A percentile compares a stretch with the other conserved stretches of the same genome.
These are phyloP conservation scores for Stenurella melanura DNA, from an alignment of 2,888 invertebrate species.

Conservation along the genomic window DNA sequence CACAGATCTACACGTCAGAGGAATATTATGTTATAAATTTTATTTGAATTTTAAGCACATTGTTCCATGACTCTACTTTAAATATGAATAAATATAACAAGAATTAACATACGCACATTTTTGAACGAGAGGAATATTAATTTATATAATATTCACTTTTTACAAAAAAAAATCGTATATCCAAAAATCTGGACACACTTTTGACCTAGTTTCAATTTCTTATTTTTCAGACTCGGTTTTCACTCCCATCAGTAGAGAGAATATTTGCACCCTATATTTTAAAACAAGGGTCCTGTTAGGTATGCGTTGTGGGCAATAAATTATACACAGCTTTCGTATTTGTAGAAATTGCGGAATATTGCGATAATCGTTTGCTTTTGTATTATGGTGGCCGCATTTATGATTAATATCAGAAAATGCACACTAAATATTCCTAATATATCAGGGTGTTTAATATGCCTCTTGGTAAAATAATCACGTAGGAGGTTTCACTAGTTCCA, in stretches of 20 bases:
- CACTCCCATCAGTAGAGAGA: neutral
- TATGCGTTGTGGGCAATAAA: neutral
- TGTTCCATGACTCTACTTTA: no score
- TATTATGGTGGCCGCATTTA: conserved; percentile 6
- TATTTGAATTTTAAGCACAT: no score
- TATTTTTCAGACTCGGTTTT: neutral
- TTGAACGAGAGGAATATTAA: no score
- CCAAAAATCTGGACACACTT: no score
- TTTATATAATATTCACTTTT: no score
- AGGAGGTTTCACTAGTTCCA: neutral
- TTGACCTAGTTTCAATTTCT: neutral
- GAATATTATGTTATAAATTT: no score
- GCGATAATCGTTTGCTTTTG: neutral
- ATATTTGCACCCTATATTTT: neutral
- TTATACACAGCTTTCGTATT: neutral
- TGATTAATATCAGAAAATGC: conserved; percentile 3
- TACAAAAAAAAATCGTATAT: no score
- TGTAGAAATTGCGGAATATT: neutral
- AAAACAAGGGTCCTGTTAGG: neutral
- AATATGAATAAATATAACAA: no score
- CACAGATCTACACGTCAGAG: no score
- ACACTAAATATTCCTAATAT: neutral
- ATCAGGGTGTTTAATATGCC: conserved; percentile 2
- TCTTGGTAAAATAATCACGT: conserved; percentile 3
- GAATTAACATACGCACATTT: no score